Evolutionary conservation across 2,888 invertebrate species (phyloP).

Genomic region (Ochropacha duplaris): DNA sequence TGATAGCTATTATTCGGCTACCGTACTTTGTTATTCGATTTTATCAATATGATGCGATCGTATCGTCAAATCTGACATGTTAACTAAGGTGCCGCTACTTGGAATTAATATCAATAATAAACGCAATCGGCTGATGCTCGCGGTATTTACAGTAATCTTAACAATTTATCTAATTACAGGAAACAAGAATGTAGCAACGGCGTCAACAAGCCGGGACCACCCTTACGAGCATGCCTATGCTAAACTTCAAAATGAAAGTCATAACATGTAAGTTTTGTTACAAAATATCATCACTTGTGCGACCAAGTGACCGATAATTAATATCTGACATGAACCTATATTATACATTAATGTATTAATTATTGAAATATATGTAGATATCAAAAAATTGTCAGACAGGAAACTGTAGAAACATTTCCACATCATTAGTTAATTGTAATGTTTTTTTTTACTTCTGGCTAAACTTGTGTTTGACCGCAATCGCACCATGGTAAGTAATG

Average conservation of each 20-base stretch:
- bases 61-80: slow-evolving; percentile 10
- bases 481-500: too few relatives aligned
- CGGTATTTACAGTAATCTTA: slow-evolving; percentile 6
- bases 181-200: slow-evolving; percentile 53
- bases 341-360: too few relatives aligned
- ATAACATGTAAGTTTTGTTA: slow-evolving; percentile 58
- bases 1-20: slow-evolving; percentile 1
- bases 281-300: not conserved
- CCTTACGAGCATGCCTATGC: slow-evolving; percentile 90
- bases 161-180: slow-evolving; percentile 39
- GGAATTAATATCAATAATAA: slow-evolving; percentile 14
- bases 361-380: too few relatives aligned
- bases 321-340: too few relatives aligned
- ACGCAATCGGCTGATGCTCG: not conserved
- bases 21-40: slow-evolving; percentile 1
- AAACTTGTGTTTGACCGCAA: too few relatives aligned
- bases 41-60: slow-evolving; percentile 10
- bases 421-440: too few relatives aligned
- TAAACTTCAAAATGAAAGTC: slow-evolving; percentile 84
- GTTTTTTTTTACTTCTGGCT: too few relatives aligned
- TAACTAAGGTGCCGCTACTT: slow-evolving; percentile 11
- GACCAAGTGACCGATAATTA: too few relatives aligned
- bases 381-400: too few relatives aligned
- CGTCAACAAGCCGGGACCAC: slow-evolving; percentile 79
- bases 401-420: too few relatives aligned